Evolutionary conservation across 2,888 invertebrate species (phyloP).

Genomic region (Tenthredo notha): DNA sequence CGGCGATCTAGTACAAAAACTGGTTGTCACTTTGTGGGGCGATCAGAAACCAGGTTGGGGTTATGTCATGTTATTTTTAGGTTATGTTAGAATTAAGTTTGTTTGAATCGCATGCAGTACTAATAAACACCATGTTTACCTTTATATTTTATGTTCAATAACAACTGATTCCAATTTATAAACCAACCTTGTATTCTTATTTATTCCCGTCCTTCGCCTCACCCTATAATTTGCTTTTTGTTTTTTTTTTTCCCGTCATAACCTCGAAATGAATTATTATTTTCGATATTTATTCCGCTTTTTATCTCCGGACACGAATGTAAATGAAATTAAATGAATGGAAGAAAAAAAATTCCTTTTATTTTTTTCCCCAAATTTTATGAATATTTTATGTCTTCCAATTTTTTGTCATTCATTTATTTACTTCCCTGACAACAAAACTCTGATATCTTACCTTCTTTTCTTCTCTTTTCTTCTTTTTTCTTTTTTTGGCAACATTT

Average conservation of each 20-base stretch:
- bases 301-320: background rate
- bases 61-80: conserved; percentile 49
- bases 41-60: conserved; percentile 75
- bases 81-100: background rate
- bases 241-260: background rate
- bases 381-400: background rate
- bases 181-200: background rate
- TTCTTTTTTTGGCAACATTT: conserved; percentile 4
- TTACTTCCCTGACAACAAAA: background rate
- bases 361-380: background rate
- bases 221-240: background rate
- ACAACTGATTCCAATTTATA: background rate
- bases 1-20: conserved; percentile 74
- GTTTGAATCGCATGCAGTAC: background rate
- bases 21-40: conserved; percentile 73
- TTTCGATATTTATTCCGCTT: background rate
- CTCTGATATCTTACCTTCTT: background rate
- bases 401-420: no score
- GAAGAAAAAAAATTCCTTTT: background rate
- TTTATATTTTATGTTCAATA: conserved; percentile 4
- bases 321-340: background rate
- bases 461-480: conserved; percentile 47
- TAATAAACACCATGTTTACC: background rate
- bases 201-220: background rate
- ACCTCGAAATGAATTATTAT: background rate